Evolutionary conservation across 2,888 invertebrate species (phyloP).

Genomic region (Siphonodentalium dalli): DNA sequence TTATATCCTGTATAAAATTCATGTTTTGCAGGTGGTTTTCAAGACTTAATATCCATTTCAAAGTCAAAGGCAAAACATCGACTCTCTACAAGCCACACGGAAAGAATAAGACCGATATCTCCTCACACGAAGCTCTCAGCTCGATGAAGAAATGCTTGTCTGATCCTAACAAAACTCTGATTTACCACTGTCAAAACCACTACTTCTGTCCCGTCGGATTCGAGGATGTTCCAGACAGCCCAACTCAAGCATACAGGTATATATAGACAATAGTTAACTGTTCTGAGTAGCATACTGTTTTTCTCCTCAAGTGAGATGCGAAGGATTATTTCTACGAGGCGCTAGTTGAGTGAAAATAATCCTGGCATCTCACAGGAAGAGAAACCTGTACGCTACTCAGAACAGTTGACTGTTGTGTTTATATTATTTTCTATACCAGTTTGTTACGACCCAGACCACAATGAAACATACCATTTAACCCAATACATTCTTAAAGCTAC

Average conservation of each 20-base stretch:
- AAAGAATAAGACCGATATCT: slow-evolving; percentile 50
- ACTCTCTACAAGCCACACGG: slow-evolving; percentile 60
- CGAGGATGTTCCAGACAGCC: slow-evolving; percentile 51
- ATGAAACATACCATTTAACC: too few relatives aligned
- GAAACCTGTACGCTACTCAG: too few relatives aligned
- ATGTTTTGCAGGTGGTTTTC: slow-evolving; percentile 53
- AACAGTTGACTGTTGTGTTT: too few relatives aligned
- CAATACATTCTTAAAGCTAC: too few relatives aligned
- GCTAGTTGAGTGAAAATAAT: too few relatives aligned
- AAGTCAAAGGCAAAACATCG: slow-evolving; percentile 50
- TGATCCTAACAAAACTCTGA: slow-evolving; percentile 46
- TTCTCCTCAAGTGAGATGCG: too few relatives aligned
- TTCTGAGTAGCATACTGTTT: too few relatives aligned
- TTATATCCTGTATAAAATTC: neutral
- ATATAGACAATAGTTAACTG: too few relatives aligned
- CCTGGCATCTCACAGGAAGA: too few relatives aligned
- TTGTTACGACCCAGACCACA: too few relatives aligned
- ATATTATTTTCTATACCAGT: too few relatives aligned
- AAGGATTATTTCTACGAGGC: too few relatives aligned
- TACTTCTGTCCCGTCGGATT: slow-evolving; percentile 61
- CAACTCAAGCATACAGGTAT: slow-evolving; percentile 56
- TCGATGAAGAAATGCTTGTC: slow-evolving; percentile 49
- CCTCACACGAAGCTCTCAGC: slow-evolving; percentile 44
- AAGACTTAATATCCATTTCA: slow-evolving; percentile 50
- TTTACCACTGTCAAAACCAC: slow-evolving; percentile 63